phyloP scores from a whole-genome alignment of 2,797 vertebrate genomes.

The Lutjanus campechanus region DNA sequence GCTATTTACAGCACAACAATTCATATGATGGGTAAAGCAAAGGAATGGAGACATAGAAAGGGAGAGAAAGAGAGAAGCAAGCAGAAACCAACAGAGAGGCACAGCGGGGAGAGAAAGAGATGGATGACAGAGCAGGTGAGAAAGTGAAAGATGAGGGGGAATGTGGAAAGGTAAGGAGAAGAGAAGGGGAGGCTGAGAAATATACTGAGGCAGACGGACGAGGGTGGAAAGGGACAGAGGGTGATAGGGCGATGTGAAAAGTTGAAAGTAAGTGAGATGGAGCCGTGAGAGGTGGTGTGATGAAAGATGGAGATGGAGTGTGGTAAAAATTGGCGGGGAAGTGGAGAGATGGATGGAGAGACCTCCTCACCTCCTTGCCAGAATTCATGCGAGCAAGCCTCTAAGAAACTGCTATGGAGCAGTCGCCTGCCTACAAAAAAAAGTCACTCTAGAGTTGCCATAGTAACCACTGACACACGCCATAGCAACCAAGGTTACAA shows the following conservation, averaged over 20 bases:
- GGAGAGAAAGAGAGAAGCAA: slow-evolving; percentile 20
- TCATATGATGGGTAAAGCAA: slow-evolving; percentile 40
- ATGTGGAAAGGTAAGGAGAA: slow-evolving; percentile 51
- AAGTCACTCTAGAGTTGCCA: slow-evolving; percentile 72
- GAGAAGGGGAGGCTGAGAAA: slow-evolving; percentile 41
- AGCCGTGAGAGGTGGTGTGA: slow-evolving; percentile 56
- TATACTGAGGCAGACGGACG: slow-evolving; percentile 52
- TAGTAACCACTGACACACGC: slow-evolving; percentile 70
- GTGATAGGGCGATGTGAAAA: slow-evolving; percentile 51
- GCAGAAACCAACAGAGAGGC: slow-evolving; percentile 35
- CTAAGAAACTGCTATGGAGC: slow-evolving; percentile 50
- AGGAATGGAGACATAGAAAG: slow-evolving; percentile 23
- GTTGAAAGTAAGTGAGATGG: slow-evolving; percentile 64
- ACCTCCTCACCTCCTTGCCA: slow-evolving; percentile 47
- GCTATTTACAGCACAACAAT: slow-evolving; percentile 64
- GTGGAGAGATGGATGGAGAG: slow-evolving; percentile 55
- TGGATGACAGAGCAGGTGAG: slow-evolving; percentile 56
- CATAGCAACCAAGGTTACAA: slow-evolving; percentile 75
- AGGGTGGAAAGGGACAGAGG: slow-evolving; percentile 42
- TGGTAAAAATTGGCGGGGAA: slow-evolving; percentile 45
- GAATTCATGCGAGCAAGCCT: slow-evolving; percentile 56
- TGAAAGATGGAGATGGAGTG: slow-evolving; percentile 68
- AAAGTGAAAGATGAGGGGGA: slow-evolving; percentile 58
- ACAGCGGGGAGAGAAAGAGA: slow-evolving; percentile 52
- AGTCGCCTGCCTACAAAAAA: slow-evolving; percentile 55